These are phyloP conservation scores for Prosopocoilus inquinatus DNA, from an alignment of 2,888 invertebrate species.

Conservation along the genomic window DNA sequence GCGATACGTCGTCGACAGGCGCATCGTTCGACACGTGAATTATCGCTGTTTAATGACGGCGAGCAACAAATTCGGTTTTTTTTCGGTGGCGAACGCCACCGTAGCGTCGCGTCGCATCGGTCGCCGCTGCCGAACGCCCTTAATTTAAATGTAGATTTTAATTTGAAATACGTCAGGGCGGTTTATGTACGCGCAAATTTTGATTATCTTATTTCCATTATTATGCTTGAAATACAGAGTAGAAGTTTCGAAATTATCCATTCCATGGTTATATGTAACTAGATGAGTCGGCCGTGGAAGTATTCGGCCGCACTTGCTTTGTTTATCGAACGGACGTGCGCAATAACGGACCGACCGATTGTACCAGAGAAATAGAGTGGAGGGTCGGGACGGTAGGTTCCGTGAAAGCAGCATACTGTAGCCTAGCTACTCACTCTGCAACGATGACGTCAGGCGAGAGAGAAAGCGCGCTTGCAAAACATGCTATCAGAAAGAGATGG, in stretches of 20 bases:
- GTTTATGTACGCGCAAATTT: conserved; percentile 46
- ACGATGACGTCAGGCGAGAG: conserved; percentile 49
- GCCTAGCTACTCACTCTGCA: conserved; percentile 49
- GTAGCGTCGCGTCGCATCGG: too few species aligned
- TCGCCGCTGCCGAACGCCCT: conserved; percentile 12
- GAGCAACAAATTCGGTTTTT: too few species aligned
- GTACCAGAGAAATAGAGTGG: conserved; percentile 52
- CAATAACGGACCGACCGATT: conserved; percentile 41
- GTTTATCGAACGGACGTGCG: conserved; percentile 39
- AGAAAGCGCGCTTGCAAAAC: conserved; percentile 29
- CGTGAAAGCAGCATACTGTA: conserved; percentile 53
- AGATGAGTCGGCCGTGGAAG: conserved; percentile 42
- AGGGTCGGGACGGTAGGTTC: conserved; percentile 52
- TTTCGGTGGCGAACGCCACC: too few species aligned
- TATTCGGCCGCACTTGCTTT: conserved; percentile 41
- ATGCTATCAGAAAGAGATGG: conserved; percentile 32
- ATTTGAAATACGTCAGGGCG: conserved; percentile 18
- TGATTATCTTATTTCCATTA: conserved; percentile 54
- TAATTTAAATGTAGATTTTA: conserved; percentile 18
- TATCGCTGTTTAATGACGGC: too few species aligned
- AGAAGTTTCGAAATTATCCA: conserved; percentile 55
- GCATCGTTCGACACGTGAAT: too few species aligned
- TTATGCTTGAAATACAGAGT: conserved; percentile 54
- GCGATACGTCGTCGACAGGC: too few species aligned
- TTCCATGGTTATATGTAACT: conserved; percentile 55